Evolutionary conservation across 2,888 invertebrate genomes (phyloP), one percentile per base, ranked within the genome.

Genomic region (Poecilus cupreus): DNA sequence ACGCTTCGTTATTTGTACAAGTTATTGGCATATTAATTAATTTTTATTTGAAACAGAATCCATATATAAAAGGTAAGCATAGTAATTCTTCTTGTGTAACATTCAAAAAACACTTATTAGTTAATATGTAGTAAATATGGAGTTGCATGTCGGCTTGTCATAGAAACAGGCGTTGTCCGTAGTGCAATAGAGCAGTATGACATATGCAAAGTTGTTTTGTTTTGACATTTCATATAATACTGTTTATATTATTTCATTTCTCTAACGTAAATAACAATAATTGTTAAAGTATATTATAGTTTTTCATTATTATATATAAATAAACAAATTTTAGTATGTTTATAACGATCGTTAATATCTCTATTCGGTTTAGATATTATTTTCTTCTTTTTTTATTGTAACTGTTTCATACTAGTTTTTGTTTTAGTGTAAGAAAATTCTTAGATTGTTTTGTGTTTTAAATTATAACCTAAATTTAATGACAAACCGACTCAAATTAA

Each of bases 161-260:
- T n/a, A 74, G 80, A 82, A 86, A 83, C 87, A 88, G 88, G 88
- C 88, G 88, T 88, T 87, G 88, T 85, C 82, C 80, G 83, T 82
- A 81, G 80, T 82, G 83, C 80, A 82, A 82, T 75, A 79, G 82
- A 83, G 82, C 82, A 83, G 82, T 82, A 84, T 85, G 85, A 85
- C 85, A 85, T 85, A 84, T 84, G 85, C 84, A 83, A 83, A 83
- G 83, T 82, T 83, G 83, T 83, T 84, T 84, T 85, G 84, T 86
- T 85, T 84, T 85, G 84, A 82, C 83, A 82, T 82, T 82, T 83
- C 60, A 24, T 60, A 22, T 5, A n/a, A 68, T 68, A 20, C 6
- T 32, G 26, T n/a, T 37, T 37, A 8, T 37, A 37, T 68, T 68
- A 16, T 68, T 32, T 37, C 16, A 26, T 32, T 18, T 22, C 11